Percentiles rank a stretch among this genome's conserved stretches.
Conservation (phyloP, 2,113 vertebrate species). For the Ciconia maguari region DNA sequence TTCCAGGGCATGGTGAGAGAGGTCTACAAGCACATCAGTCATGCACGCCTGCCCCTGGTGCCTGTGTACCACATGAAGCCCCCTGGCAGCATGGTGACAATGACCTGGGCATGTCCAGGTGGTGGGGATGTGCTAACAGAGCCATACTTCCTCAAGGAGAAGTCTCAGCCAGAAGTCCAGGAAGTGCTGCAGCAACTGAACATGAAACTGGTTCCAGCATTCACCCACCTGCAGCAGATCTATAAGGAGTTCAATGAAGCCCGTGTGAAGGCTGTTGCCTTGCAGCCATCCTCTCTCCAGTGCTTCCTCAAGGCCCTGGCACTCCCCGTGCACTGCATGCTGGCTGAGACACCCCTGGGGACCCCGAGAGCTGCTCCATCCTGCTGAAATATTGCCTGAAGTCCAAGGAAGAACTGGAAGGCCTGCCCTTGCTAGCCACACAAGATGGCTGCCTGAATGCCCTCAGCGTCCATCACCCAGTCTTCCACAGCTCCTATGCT, state of each 20-base stretch:
- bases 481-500: conserved; percentile 6
- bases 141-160: conserved; percentile 3
- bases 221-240: neutral
- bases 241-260: conserved; percentile 56
- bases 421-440: conserved; percentile 81
- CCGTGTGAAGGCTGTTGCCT: conserved; percentile 38
- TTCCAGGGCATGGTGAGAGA: conserved; percentile 76
- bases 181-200: conserved; percentile 34
- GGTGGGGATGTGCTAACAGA: neutral
- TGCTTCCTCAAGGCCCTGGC: conserved; percentile 70
- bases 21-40: conserved; percentile 73
- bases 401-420: neutral
- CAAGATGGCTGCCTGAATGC: conserved; percentile 69
- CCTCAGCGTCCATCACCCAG: conserved; percentile 64
- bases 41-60: conserved; percentile 63
- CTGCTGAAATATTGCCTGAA: conserved; percentile 71
- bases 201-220: conserved; percentile 78
- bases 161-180: accelerated
- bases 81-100: accelerated
- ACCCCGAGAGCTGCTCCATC: conserved; percentile 15
- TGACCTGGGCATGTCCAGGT: conserved; percentile 40
- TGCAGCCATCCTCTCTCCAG: conserved; percentile 60
- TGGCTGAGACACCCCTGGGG: conserved; percentile 71
- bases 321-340: conserved; percentile 70
- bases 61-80: conserved; percentile 58